These are phyloP conservation scores for Nicator chloris DNA, from an alignment of 2,113 vertebrate genomes.

Conservation along the genomic window DNA sequence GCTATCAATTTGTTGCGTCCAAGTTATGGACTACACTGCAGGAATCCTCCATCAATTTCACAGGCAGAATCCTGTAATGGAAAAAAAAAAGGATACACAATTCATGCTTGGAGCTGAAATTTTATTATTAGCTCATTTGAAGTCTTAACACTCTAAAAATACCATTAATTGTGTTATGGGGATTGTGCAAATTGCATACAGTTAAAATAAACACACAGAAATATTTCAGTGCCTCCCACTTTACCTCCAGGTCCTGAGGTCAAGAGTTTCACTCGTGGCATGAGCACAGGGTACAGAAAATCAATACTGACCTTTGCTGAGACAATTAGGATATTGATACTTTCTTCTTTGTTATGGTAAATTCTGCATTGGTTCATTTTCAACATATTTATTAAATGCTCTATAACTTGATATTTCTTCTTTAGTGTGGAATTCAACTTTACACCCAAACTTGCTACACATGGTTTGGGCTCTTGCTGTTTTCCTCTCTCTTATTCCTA, in stretches of 20 bases:
- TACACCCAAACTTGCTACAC: not conserved
- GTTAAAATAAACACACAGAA: not conserved
- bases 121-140: not conserved
- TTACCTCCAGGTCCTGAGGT: not conserved
- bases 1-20: not conserved
- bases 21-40: not conserved
- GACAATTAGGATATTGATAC: not conserved
- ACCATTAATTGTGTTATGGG: not conserved
- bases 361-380: not conserved
- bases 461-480: not conserved
- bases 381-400: not conserved
- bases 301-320: not conserved
- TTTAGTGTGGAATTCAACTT: not conserved
- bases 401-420: not conserved
- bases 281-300: not conserved
- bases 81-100: not conserved
- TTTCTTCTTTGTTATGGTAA: not conserved
- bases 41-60: not conserved
- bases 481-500: not conserved
- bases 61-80: not conserved
- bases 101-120: not conserved
- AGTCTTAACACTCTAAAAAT: not conserved
- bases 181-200: not conserved
- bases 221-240: not conserved
- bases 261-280: not conserved